Conservation (phyloP, 64 coral and sea anemone species). For the Montipora efflorescens region DNA sequence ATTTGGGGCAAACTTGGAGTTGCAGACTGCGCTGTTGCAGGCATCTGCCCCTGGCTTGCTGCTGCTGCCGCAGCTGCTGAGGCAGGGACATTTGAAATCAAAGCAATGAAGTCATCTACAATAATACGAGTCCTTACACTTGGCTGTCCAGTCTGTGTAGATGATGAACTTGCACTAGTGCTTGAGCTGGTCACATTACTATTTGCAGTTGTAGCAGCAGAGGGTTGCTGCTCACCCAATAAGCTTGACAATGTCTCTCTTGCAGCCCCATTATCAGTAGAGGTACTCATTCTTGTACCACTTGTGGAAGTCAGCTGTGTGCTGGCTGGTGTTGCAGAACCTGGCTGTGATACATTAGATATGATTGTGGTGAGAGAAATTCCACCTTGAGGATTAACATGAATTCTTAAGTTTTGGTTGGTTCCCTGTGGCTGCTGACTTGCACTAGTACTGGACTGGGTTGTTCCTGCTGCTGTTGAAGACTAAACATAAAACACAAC, state of each 20-base stretch:
- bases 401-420: slow-evolving; percentile 57
- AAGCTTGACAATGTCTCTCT: slow-evolving; percentile 33
- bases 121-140: slow-evolving; percentile 72
- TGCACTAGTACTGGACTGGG: slow-evolving; percentile 1
- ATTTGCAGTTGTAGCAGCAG: slow-evolving; percentile 22
- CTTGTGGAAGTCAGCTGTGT: slow-evolving; percentile 62
- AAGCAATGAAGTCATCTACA: slow-evolving; percentile 88
- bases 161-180: slow-evolving; percentile 45
- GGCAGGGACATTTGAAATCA: slow-evolving; percentile 73
- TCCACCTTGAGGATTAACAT: slow-evolving; percentile 78
- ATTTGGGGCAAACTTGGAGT: background rate
- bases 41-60: slow-evolving; percentile 36
- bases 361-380: slow-evolving; percentile 75
- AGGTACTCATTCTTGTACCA: slow-evolving; percentile 28
- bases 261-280: slow-evolving; percentile 13
- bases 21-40: background rate
- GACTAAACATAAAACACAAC: background rate
- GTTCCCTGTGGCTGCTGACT: slow-evolving; percentile 26
- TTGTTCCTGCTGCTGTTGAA: slow-evolving; percentile 1
- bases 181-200: slow-evolving; percentile 49
- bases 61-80: slow-evolving; percentile 55
- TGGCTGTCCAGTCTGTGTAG: slow-evolving; percentile 67
- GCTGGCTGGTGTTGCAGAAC: slow-evolving; percentile 62
- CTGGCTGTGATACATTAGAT: slow-evolving; percentile 57
- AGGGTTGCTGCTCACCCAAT: slow-evolving; percentile 23